phyloP scores from a whole-genome alignment of 2,888 invertebrate genomes.

The Lycia hirtaria region DNA sequence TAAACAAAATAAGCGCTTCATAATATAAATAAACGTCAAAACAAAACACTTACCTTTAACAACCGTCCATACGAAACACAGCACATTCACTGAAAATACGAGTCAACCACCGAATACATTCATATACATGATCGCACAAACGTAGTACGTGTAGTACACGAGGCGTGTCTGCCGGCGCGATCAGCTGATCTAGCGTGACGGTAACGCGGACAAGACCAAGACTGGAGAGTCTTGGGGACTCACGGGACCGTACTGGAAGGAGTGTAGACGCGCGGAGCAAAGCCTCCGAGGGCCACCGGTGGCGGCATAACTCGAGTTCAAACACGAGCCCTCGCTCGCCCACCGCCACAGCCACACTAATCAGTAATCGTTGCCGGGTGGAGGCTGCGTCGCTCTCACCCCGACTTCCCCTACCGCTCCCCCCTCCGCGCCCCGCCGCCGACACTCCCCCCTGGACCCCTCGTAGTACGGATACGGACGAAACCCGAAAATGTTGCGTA shows the following conservation, averaged over 20 bases:
- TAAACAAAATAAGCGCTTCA: not conserved
- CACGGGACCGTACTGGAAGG: constrained; percentile 9
- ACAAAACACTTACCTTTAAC: constrained; percentile 60
- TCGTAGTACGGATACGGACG: constrained; percentile 65
- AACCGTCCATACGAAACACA: constrained; percentile 50
- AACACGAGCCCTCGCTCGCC: constrained; percentile 78
- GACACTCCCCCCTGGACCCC: constrained; percentile 48
- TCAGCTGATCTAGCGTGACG: constrained; percentile 66
- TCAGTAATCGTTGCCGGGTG: constrained; percentile 86
- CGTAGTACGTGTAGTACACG: constrained; percentile 72
- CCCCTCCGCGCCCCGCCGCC: constrained; percentile 29
- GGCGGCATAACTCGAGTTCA: constrained; percentile 67
- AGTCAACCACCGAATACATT: constrained; percentile 72
- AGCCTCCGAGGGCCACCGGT: constrained; percentile 50
- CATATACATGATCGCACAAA: constrained; percentile 69
- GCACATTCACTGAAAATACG: constrained; percentile 57
- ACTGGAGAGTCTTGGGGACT: not conserved
- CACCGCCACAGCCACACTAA: constrained; percentile 84
- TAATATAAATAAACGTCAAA: constrained; percentile 29
- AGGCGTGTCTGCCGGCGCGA: constrained; percentile 66
- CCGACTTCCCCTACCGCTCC: constrained; percentile 42
- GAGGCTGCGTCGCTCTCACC: constrained; percentile 79
- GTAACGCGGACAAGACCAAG: not conserved
- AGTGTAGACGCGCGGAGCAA: constrained; percentile 8
- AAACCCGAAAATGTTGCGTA: constrained; percentile 50